phyloP scores from a whole-genome alignment of 1,140 invertebrate genomes.

The Heliconius hewitsoni region DNA sequence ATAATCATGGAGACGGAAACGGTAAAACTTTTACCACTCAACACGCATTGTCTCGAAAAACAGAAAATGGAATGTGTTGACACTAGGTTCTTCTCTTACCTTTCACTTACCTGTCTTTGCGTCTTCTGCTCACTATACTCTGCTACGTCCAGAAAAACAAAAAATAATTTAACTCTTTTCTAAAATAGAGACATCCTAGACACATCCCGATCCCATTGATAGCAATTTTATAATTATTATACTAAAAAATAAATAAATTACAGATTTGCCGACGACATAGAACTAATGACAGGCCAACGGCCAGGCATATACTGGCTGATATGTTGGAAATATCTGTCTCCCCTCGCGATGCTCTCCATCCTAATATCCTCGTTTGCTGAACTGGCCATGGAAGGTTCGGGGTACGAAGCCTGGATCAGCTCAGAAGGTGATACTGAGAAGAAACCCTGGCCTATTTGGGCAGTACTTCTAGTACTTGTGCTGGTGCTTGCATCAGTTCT shows the following conservation, averaged over 20 bases:
- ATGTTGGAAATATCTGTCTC: constrained; percentile 97
- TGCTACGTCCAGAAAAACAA: too few relatives aligned
- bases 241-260: constrained; percentile 24
- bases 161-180: too few relatives aligned
- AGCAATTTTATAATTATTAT: too few relatives aligned
- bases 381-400: constrained; percentile 89
- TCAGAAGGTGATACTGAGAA: constrained; percentile 86
- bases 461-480: constrained; percentile 87
- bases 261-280: constrained; percentile 94
- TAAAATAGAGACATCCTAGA: too few relatives aligned
- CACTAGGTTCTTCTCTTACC: too few relatives aligned
- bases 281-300: constrained; percentile 94
- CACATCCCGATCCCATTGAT: too few relatives aligned
- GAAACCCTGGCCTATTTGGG: constrained; percentile 94
- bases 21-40: too few relatives aligned
- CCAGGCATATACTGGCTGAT: constrained; percentile 94
- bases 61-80: too few relatives aligned
- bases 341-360: constrained; percentile 94
- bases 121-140: too few relatives aligned
- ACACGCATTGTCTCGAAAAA: too few relatives aligned
- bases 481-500: constrained; percentile 90
- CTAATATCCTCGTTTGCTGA: constrained; percentile 92
- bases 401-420: constrained; percentile 91
- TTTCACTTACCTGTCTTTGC: too few relatives aligned
- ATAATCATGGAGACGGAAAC: too few relatives aligned